Evolutionary conservation across 2,888 invertebrate species (phyloP), one percentile per base, ranked within the genome.

Genomic region (Stenichneumon culpator): DNA sequence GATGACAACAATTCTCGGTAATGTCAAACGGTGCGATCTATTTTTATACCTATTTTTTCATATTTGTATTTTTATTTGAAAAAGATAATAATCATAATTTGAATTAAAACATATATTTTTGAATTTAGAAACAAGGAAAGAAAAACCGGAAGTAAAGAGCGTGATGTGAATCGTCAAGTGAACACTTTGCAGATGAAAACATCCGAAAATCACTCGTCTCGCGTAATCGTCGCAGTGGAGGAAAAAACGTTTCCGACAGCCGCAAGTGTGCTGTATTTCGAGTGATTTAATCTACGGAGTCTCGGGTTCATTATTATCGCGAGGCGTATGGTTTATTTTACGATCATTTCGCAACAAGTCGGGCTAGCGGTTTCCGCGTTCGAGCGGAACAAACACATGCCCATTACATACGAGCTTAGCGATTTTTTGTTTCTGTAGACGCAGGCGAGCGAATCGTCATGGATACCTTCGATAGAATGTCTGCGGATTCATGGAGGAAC

Each of bases 291-390:
- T 57, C 57, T 25, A 4, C 25, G 25, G 25, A 4, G 57, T 22
- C 57, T 57, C 57, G 9, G 57, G 57, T 14, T 57, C 25, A 11
- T 22, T 22, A 25, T 57, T 57, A 57, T 57, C 57, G 25, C 57
- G 11, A 25, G 25, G 11, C 25, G 57, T 57, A 57, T 57, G 57
- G 9, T 25, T 25, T 22, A 57, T 57, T 14, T 25, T 22, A 25
- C 22, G 14, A 25, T 25, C 25, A 44, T 44, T 44, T 44, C 44
- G 44, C 25, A 57, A 57, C 57, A 57, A 11, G 57, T 57, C 57
- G 57, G 57, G 7, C 22, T 57, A 25, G 57, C 57, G 57, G 57
- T 57, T 57, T 57, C 57, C 57, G 57, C 57, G 57, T 57, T 11
- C 11, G 22, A 25, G 22, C 22, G 57, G 25, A 57, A 57, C 57